Evolutionary conservation across 2,797 vertebrate species (phyloP), one percentile per base, ranked within the genome.

Genomic region (Myripristis murdjan): DNA sequence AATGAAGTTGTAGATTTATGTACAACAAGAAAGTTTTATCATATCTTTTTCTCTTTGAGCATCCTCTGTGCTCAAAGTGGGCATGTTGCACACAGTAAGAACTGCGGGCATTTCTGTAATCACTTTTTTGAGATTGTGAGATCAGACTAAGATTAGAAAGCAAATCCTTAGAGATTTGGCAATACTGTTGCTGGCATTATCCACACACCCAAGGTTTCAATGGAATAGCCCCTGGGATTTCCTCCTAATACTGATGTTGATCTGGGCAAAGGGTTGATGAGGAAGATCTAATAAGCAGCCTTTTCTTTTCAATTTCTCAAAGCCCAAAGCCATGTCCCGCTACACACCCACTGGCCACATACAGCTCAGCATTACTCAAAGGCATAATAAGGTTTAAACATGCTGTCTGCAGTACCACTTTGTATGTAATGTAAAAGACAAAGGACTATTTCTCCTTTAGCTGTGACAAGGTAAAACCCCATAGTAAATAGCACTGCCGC

Each of bases 121-220:
- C 55, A 85, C 57, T 67, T 85, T 80, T 80, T 73, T 6, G 39
- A 39, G 70, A 84, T 71, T 43, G 67, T 46, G 64, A 73, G 76
- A 87, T 88, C 73, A 75, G 73, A 64, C 69, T 35, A 35, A 86
- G 90, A 91, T 92, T 92, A 89, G 53, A 82, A 62, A 60, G 76
- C 58, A 90, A 92, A 90, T 92, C 90, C 88, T 71, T 37, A 5
- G 76, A 87, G 89, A 90, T 90, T 86, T 90, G 76, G 76, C 65
- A 68, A 57, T 52, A 15, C 53, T 74, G 79, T 74, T 73, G 79
- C 57, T 61, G 71, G 73, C 53, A 69, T 79, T 80, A 89, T 81
- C 64, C 63, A 70, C 54, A 73, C 51, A 83, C 64, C 33, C 41
- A 76, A 71, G 55, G 72, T 85, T 80, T 81, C 76, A 18, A 47